A percentile compares a stretch with the other conserved stretches of the same genome.
Evolutionary conservation across 2,797 vertebrate species (phyloP).

Genomic region (Sphaeramia orbicularis): DNA sequence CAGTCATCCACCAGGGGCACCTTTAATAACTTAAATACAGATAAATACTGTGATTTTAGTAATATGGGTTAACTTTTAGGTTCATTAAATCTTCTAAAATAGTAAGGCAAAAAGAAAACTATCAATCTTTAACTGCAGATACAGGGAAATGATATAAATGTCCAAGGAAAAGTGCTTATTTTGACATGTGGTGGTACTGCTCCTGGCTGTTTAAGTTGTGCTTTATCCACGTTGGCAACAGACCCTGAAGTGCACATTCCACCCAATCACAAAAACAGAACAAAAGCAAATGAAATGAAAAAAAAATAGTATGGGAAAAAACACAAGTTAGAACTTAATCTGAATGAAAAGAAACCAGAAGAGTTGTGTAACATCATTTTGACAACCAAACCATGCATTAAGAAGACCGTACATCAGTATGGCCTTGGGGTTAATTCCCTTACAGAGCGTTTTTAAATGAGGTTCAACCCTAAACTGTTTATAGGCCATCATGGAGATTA

Average conservation of each 20-base stretch:
- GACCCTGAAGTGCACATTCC: constrained; percentile 64
- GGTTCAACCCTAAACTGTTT: constrained; percentile 69
- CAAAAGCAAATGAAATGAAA: background rate
- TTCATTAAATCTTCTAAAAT: constrained; percentile 47
- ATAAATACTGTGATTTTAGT: constrained; percentile 42
- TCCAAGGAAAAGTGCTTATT: constrained; percentile 76
- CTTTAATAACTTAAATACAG: constrained; percentile 51
- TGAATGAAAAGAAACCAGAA: constrained; percentile 60
- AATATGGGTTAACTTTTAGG: constrained; percentile 30
- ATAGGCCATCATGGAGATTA: constrained; percentile 71
- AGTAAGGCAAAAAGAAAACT: constrained; percentile 52
- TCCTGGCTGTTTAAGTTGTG: constrained; percentile 76
- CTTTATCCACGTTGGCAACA: constrained; percentile 66
- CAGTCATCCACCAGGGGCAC: constrained; percentile 39
- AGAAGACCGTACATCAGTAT: constrained; percentile 83
- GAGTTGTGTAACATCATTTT: constrained; percentile 35
- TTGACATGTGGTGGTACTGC: constrained; percentile 55
- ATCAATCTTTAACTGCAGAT: constrained; percentile 49
- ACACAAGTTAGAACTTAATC: constrained; percentile 73
- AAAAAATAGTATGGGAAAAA: constrained; percentile 49
- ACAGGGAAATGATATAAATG: constrained; percentile 52
- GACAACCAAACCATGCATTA: constrained; percentile 75
- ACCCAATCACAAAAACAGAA: constrained; percentile 80
- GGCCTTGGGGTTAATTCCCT: constrained; percentile 84
- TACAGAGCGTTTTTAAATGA: constrained; percentile 63